Evolutionary conservation across 2,888 invertebrate species (phyloP).

Genomic region (Ectropis crepuscularia): DNA sequence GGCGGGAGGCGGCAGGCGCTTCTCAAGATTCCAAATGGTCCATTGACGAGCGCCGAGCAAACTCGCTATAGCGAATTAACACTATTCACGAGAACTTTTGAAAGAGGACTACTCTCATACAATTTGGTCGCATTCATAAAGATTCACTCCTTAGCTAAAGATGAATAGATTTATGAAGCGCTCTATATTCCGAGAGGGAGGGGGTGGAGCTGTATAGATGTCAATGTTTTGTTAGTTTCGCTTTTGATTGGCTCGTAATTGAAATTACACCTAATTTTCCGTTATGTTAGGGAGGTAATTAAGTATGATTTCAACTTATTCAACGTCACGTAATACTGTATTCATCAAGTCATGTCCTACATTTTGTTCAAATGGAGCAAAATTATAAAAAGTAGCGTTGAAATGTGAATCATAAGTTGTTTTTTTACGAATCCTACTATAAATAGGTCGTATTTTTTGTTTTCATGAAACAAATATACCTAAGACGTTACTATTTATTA

Average conservation of each 20-base stretch:
- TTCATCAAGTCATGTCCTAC: too few relatives aligned
- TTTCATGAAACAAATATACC: too few relatives aligned
- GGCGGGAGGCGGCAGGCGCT: constrained; percentile 52
- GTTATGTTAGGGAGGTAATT: background rate
- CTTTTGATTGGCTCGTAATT: background rate
- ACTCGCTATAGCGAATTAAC: constrained; percentile 85
- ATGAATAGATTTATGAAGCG: constrained; percentile 80
- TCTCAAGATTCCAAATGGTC: constrained; percentile 81
- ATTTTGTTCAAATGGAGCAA: too few relatives aligned
- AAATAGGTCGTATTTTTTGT: too few relatives aligned
- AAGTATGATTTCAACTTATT: background rate
- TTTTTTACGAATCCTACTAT: too few relatives aligned
- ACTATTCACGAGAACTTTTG: constrained; percentile 83
- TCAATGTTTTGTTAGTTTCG: constrained; percentile 11
- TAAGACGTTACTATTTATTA: too few relatives aligned
- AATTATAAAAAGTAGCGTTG: too few relatives aligned
- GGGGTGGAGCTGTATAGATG: constrained; percentile 2
- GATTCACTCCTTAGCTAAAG: constrained; percentile 80
- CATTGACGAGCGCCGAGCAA: constrained; percentile 81
- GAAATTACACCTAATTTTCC: background rate
- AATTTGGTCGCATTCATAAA: constrained; percentile 85
- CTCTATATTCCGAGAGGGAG: constrained; percentile 64
- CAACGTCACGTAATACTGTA: background rate
- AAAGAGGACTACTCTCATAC: constrained; percentile 84
- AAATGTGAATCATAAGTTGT: too few relatives aligned